Conservation (phyloP, 2,113 vertebrate genomes). For the Pantherophis guttatus region DNA sequence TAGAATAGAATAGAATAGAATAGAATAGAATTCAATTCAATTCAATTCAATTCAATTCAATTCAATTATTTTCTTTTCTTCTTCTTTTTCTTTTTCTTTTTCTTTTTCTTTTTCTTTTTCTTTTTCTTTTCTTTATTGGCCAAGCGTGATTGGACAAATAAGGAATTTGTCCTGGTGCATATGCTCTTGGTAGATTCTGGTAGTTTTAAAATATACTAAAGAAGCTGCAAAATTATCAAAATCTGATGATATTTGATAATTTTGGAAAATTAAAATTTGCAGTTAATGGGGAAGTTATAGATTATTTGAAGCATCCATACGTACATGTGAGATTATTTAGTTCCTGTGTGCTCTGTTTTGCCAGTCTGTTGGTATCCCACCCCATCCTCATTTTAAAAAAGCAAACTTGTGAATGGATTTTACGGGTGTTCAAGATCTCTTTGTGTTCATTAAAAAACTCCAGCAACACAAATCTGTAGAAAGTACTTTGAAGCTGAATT, state of each 20-base stretch:
- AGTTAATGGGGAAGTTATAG: background rate
- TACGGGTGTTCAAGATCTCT: background rate
- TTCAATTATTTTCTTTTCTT: too few species aligned
- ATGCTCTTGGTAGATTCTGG: background rate
- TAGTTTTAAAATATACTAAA: background rate
- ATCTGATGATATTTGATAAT: background rate
- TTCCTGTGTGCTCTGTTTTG: background rate
- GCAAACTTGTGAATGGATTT: background rate
- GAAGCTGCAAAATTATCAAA: background rate
- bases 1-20: too few species aligned
- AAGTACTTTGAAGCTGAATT: background rate
- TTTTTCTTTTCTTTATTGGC: too few species aligned
- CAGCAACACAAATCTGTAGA: background rate
- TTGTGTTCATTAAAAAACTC: background rate
- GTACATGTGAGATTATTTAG: background rate
- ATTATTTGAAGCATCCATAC: background rate
- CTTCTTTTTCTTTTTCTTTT: too few species aligned
- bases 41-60: too few species aligned
- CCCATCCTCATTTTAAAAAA: background rate
- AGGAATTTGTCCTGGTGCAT: too few species aligned
- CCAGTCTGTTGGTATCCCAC: background rate
- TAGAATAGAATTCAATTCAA: too few species aligned
- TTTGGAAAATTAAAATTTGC: background rate
- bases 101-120: too few species aligned
- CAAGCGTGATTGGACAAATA: too few species aligned